phyloP scores from a whole-genome alignment of 2,888 invertebrate genomes.

The Arenicola marina region DNA sequence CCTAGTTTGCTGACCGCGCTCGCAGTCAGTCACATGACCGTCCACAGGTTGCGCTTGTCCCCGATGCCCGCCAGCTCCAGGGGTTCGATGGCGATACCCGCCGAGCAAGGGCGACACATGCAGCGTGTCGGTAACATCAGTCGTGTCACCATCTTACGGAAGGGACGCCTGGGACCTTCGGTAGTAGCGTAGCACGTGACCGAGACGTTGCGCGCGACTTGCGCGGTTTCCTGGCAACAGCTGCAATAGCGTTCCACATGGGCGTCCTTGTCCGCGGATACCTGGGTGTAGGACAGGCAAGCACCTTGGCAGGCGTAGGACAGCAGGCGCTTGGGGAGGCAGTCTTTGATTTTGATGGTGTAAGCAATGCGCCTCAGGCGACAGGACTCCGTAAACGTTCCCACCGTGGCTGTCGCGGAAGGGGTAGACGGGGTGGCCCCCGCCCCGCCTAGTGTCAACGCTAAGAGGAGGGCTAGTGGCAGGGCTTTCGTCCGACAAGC shows the following conservation, averaged over 20 bases:
- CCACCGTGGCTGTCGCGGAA: no score
- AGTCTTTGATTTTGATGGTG: slow-evolving; percentile 87
- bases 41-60: slow-evolving; percentile 11
- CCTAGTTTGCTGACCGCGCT: no score
- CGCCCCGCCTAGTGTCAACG: no score
- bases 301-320: slow-evolving; percentile 90
- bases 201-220: slow-evolving; percentile 85
- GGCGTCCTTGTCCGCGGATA: slow-evolving; percentile 90
- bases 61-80: slow-evolving; percentile 15
- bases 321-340: slow-evolving; percentile 89
- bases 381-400: slow-evolving; percentile 82
- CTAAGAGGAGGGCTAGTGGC: no score
- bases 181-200: slow-evolving; percentile 83
- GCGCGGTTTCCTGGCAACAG: slow-evolving; percentile 93
- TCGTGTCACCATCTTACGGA: slow-evolving; percentile 1
- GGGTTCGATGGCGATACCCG: slow-evolving; percentile 9
- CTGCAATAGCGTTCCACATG: slow-evolving; percentile 94
- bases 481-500: no score
- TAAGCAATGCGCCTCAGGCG: slow-evolving; percentile 90
- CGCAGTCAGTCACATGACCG: background rate
- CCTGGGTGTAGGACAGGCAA: slow-evolving; percentile 87
- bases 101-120: slow-evolving; percentile 85
- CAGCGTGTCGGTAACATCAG: slow-evolving; percentile 80
- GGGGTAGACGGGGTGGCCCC: no score
- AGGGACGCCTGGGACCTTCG: slow-evolving; percentile 75